Percentiles rank a stretch among this genome's conserved stretches.
Conservation (phyloP, 2,797 vertebrate genomes). For the Calcarius lapponicus region DNA sequence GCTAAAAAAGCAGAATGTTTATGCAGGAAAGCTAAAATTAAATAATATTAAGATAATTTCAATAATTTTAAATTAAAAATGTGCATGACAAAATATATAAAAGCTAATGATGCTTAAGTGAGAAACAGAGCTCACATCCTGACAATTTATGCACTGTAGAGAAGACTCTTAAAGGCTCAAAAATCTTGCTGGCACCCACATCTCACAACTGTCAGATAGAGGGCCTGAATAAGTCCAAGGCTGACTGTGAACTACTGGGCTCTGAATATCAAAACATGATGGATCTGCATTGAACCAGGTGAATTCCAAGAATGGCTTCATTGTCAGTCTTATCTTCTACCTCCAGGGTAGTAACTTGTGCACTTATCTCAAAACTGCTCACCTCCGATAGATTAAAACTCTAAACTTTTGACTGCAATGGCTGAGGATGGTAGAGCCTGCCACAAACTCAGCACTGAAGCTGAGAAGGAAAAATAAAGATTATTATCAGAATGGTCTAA, state of each 20-base stretch:
- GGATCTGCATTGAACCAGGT: background rate
- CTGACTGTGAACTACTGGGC: background rate
- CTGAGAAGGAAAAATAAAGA: background rate
- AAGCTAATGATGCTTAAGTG: background rate
- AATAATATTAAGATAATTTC: background rate
- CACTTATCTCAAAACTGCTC: conserved; percentile 6
- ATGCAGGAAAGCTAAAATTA: background rate
- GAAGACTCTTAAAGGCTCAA: background rate
- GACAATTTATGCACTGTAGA: background rate
- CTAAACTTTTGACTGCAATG: conserved; percentile 16
- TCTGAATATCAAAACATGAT: background rate
- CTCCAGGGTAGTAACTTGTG: background rate
- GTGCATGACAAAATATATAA: background rate
- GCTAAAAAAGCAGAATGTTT: background rate
- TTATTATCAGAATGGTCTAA: conserved; percentile 1
- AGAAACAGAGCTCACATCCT: background rate
- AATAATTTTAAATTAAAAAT: background rate
- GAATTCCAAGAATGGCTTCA: conserved; percentile 37
- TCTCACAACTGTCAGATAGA: background rate
- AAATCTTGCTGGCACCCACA: background rate
- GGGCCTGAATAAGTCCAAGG: background rate
- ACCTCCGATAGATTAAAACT: background rate
- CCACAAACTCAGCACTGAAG: background rate
- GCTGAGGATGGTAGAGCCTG: background rate
- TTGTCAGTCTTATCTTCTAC: background rate